phyloP scores from a whole-genome alignment of 2,113 vertebrate genomes.

The Leucoraja erinaceus region DNA sequence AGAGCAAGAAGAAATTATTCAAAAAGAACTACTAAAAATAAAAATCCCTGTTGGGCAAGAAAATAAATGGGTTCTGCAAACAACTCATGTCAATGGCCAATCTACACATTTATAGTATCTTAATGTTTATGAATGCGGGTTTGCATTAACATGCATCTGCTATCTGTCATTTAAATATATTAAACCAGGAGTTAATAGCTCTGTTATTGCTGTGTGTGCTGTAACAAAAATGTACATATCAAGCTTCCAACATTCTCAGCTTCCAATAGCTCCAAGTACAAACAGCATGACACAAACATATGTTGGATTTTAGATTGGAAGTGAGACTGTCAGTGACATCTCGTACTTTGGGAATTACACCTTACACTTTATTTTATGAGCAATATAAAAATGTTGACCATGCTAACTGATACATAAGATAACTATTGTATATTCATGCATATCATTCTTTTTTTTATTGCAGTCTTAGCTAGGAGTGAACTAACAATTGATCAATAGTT shows the following conservation, averaged over 20 bases:
- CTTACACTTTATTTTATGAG: too few species aligned
- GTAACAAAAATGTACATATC: background rate
- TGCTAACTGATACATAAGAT: background rate
- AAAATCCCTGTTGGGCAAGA: background rate
- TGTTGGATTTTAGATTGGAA: too few species aligned
- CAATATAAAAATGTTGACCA: background rate
- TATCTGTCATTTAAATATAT: background rate
- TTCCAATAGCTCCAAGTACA: too few species aligned
- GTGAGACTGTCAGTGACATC: background rate
- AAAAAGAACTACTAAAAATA: background rate
- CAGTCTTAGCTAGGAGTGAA: background rate
- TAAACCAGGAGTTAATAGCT: background rate
- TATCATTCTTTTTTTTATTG: background rate
- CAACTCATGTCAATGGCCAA: background rate
- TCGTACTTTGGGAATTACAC: background rate
- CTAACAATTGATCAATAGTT: background rate
- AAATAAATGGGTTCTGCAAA: background rate
- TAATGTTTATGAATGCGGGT: background rate
- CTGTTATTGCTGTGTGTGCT: background rate
- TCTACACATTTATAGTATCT: background rate
- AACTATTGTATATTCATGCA: background rate
- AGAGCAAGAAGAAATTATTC: background rate
- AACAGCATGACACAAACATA: too few species aligned
- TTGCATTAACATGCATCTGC: background rate
- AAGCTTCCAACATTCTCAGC: background rate